Base-by-base conservation (phyloP, 2,888 invertebrate species). In the Dryobotodes eremita region DNA sequence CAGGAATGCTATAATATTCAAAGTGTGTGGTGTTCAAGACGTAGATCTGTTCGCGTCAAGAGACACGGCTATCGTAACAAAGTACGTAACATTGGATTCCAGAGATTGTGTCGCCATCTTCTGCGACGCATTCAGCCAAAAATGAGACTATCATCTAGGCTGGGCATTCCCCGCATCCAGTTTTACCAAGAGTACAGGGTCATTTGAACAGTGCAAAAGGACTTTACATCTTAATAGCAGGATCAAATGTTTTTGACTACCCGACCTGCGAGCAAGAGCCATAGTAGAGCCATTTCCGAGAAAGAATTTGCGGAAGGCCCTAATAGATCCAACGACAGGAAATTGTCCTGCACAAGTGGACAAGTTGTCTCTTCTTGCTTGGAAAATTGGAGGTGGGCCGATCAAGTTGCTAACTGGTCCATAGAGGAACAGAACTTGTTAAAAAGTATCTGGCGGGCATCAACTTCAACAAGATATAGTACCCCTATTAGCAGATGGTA, bases 341-440 rank as follows among this genome's bases (percentile, higher is more conserved):
- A 57, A 57, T 4, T 59, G 57, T 20, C 57, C 26, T 8, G 59
- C 26, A 57, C 46, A 59, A 46, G 42, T 71, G 57, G 20, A 48
- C 46, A 61, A 23, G 13, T 53, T 69, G 23, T 8, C 53, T 31
- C 31, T 68, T 8, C 15, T 53, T 31, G 53, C 31, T 20, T 71
- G 46, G 59, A 71, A 71, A 59, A 46, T 59, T 71, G 71, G 46
- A 46, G 71, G n/a, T 46, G 46, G 26, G 71, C 59, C 71, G 20
- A 71, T 13, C 46, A 46, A 23, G 46, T 46, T 20, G 7, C 59
- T 71, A 26, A 71, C 59, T 71, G 46, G 59, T 23, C 46, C 6
- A 13, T 46, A 59, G 59, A 26, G 2, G 26, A 59, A 26, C 71
- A 59, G 4, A 59, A 70, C 20, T 59, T 71, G 20, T 59, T 57